phyloP scores from a whole-genome alignment of 2,888 invertebrate genomes.

The Chymomyza amoena region DNA sequence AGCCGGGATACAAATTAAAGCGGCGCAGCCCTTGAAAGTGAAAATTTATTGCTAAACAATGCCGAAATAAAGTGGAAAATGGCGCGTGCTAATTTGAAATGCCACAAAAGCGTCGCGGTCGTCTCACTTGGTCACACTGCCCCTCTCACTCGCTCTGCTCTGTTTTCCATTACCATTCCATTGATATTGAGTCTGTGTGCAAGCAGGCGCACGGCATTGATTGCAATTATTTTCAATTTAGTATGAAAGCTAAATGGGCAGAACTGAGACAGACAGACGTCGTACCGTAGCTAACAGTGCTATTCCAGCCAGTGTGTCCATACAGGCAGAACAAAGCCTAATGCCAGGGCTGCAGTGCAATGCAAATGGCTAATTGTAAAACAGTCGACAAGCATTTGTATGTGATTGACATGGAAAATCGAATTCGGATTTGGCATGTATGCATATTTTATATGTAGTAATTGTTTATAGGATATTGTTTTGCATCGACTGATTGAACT shows the following conservation, averaged over 20 bases:
- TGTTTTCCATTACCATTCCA: slow-evolving; percentile 29
- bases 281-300: background rate
- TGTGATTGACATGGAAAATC: background rate
- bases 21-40: slow-evolving; percentile 12
- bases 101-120: slow-evolving; percentile 42
- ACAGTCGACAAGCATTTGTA: background rate
- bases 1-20: background rate
- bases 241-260: slow-evolving; percentile 10
- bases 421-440: background rate
- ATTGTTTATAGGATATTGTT: background rate
- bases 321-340: background rate
- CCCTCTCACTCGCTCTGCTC: background rate
- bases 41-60: slow-evolving; percentile 16
- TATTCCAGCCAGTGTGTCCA: background rate
- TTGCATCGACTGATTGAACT: background rate
- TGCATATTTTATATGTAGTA: background rate
- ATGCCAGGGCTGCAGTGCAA: background rate
- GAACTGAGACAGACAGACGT: background rate
- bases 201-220: slow-evolving; percentile 34
- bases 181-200: background rate
- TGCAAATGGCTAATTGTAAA: background rate
- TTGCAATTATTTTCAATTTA: slow-evolving; percentile 56
- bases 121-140: background rate
- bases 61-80: background rate
- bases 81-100: slow-evolving; percentile 48